These are phyloP conservation scores for Myiothlypis coronata DNA, from an alignment of 2,797 vertebrate species.

Conservation along the genomic window DNA sequence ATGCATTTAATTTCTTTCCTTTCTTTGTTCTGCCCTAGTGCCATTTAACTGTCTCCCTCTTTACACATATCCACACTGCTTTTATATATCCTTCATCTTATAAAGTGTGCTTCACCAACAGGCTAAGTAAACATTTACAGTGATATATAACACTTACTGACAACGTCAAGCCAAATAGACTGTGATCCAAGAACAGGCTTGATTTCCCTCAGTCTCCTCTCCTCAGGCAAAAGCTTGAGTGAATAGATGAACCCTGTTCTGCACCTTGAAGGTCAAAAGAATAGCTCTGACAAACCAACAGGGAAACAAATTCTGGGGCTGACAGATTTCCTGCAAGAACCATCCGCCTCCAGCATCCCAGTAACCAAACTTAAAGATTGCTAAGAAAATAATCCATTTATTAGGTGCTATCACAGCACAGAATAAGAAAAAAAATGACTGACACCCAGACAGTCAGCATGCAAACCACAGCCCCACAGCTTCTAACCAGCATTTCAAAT, in stretches of 20 bases:
- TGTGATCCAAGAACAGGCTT: slow-evolving; percentile 56
- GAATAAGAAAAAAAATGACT: background rate
- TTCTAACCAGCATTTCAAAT: background rate
- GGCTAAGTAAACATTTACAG: slow-evolving; percentile 59
- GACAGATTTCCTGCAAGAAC: slow-evolving; percentile 51
- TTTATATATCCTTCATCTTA: slow-evolving; percentile 34
- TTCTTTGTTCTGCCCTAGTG: slow-evolving; percentile 27
- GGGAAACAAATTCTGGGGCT: slow-evolving; percentile 46
- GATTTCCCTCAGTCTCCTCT: slow-evolving; percentile 58
- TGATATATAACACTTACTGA: slow-evolving; percentile 67
- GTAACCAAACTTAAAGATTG: background rate
- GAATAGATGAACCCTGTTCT: slow-evolving; percentile 53
- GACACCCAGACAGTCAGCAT: rapidly evolving
- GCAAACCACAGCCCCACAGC: background rate
- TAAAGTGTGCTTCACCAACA: slow-evolving; percentile 28
- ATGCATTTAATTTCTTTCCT: background rate
- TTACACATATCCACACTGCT: background rate
- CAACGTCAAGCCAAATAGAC: slow-evolving; percentile 69
- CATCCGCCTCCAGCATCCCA: background rate
- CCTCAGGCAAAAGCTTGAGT: slow-evolving; percentile 60
- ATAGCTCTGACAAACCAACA: slow-evolving; percentile 59
- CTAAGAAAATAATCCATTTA: background rate
- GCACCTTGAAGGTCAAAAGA: slow-evolving; percentile 72
- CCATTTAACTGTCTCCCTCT: slow-evolving; percentile 10
- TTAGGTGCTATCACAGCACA: background rate